These are phyloP conservation scores for Trachemys scripta DNA, from an alignment of 2,113 vertebrate genomes.

Conservation along the genomic window DNA sequence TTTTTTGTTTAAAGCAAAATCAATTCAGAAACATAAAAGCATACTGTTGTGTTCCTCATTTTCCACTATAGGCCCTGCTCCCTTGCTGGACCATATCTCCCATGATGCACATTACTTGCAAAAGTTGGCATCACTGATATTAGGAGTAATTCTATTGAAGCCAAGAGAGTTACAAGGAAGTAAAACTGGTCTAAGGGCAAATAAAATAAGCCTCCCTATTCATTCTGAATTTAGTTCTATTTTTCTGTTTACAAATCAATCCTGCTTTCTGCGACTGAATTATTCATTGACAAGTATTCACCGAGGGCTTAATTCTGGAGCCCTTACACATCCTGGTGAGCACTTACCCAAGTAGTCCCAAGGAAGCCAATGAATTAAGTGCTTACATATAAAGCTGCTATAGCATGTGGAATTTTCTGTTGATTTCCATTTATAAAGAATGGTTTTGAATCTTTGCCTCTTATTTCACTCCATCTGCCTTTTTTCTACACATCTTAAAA, in stretches of 20 bases:
- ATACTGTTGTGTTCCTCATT: background rate
- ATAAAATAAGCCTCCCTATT: background rate
- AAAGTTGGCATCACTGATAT: background rate
- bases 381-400: background rate
- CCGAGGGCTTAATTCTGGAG: background rate
- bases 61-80: background rate
- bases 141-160: background rate
- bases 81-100: background rate
- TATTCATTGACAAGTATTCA: background rate
- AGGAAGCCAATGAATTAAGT: constrained; percentile 1
- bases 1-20: background rate
- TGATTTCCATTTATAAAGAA: background rate
- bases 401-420: background rate
- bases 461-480: background rate
- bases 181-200: background rate
- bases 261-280: background rate
- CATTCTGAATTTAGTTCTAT: background rate
- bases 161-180: background rate
- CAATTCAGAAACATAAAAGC: background rate
- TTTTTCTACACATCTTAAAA: background rate
- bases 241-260: background rate
- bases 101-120: background rate
- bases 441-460: background rate
- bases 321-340: background rate
- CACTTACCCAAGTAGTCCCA: background rate